Conservation (phyloP, 1,140 invertebrate species). For the Linepithema humile region DNA sequence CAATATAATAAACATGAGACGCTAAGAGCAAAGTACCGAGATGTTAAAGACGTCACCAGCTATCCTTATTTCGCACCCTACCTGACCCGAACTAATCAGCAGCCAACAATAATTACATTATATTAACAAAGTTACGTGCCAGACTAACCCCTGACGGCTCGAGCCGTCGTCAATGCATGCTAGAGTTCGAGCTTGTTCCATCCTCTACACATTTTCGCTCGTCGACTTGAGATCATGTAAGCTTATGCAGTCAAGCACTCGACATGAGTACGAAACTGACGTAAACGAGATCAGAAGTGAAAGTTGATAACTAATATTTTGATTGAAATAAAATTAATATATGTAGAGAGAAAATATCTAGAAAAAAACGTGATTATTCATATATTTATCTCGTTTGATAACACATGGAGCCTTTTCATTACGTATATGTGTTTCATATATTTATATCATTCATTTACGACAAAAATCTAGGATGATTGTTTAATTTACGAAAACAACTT, state of each 20-base stretch:
- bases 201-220: not conserved
- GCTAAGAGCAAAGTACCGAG: slow-evolving; percentile 35
- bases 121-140: slow-evolving; percentile 54
- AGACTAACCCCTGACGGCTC: slow-evolving; percentile 48
- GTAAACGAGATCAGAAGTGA: not conserved
- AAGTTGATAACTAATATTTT: not conserved
- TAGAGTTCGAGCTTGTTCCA: slow-evolving; percentile 17
- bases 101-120: slow-evolving; percentile 58
- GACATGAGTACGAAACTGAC: not conserved
- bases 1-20: slow-evolving; percentile 49
- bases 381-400: no score
- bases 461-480: not conserved
- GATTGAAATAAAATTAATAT: not conserved
- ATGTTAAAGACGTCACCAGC: slow-evolving; percentile 15
- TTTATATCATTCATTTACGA: not conserved
- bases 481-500: not conserved
- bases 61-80: slow-evolving; percentile 55
- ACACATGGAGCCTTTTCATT: no score
- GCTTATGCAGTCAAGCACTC: not conserved
- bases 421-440: no score
- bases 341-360: not conserved
- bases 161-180: slow-evolving; percentile 3
- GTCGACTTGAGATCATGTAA: not conserved
- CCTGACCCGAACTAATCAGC: slow-evolving; percentile 63
- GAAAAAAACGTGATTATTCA: no score